Percentiles rank a stretch among this genome's conserved stretches.
Conservation (phyloP, 2,113 vertebrate genomes). For the Aramus guarauna region DNA sequence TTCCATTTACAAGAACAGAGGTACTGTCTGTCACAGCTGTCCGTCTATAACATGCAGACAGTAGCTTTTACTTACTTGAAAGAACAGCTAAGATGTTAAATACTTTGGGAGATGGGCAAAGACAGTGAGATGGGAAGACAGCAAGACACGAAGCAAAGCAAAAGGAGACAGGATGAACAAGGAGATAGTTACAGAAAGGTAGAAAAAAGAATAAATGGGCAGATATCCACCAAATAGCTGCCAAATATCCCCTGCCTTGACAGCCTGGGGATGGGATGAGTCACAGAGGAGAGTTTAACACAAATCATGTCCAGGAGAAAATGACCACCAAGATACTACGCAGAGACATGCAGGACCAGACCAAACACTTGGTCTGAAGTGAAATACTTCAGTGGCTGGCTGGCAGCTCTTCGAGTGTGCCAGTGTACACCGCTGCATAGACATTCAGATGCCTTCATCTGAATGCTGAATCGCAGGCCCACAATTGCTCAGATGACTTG, state of each 20-base stretch:
- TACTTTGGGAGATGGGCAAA: not conserved
- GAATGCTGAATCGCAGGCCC: not conserved
- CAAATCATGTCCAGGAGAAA: not conserved
- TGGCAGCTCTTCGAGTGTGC: not conserved
- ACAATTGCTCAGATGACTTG: not conserved
- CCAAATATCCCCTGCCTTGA: not conserved
- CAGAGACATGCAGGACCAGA: not conserved
- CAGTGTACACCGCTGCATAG: not conserved
- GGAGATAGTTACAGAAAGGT: not conserved
- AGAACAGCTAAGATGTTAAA: not conserved
- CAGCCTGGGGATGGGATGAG: not conserved
- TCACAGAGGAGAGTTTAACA: not conserved
- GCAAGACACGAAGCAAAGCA: not conserved
- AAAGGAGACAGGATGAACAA: not conserved
- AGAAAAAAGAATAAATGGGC: not conserved
- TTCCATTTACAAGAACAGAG: not conserved
- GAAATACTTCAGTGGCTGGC: not conserved
- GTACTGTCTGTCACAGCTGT: not conserved
- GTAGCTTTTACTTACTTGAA: not conserved
- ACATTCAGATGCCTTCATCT: not conserved
- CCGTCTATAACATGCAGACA: not conserved
- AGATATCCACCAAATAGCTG: not conserved
- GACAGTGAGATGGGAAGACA: not conserved
- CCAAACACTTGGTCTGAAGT: not conserved
- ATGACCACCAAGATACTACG: not conserved